Conservation (phyloP, 2,797 vertebrate genomes). For the Phalanger gymnotis region DNA sequence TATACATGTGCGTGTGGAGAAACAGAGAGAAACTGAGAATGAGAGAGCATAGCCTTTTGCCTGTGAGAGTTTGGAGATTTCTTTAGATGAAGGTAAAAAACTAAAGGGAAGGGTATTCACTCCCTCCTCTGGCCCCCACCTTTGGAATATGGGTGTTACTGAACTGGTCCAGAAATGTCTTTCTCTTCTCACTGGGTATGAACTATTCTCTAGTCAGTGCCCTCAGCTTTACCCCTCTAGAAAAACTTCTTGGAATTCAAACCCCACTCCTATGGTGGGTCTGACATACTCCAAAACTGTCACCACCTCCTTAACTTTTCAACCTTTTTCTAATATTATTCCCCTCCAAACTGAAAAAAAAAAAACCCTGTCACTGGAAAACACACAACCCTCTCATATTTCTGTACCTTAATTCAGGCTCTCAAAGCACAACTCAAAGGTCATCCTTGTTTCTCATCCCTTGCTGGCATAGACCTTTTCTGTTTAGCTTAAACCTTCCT, state of each 20-base stretch:
- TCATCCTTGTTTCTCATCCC: neutral
- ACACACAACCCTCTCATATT: neutral
- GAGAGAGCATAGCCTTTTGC: neutral
- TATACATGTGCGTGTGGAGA: neutral
- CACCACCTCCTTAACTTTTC: neutral
- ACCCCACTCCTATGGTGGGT: neutral
- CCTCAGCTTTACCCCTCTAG: neutral
- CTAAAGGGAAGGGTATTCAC: neutral
- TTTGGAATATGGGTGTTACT: neutral
- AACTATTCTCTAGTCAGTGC: neutral
- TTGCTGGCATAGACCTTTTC: neutral
- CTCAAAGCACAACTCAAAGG: neutral
- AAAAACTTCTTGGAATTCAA: neutral
- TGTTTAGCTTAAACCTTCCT: neutral
- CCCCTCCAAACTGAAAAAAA: neutral
- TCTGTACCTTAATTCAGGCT: neutral
- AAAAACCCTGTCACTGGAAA: neutral
- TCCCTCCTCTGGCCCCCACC: neutral
- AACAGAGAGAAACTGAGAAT: neutral
- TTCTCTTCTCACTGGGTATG: neutral
- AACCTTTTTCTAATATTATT: neutral
- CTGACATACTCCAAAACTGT: neutral
- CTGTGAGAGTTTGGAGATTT: neutral
- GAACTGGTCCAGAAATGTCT: neutral
- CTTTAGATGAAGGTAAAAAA: neutral